Conservation (phyloP, 2,113 vertebrate genomes). For the Lates calcarifer region DNA sequence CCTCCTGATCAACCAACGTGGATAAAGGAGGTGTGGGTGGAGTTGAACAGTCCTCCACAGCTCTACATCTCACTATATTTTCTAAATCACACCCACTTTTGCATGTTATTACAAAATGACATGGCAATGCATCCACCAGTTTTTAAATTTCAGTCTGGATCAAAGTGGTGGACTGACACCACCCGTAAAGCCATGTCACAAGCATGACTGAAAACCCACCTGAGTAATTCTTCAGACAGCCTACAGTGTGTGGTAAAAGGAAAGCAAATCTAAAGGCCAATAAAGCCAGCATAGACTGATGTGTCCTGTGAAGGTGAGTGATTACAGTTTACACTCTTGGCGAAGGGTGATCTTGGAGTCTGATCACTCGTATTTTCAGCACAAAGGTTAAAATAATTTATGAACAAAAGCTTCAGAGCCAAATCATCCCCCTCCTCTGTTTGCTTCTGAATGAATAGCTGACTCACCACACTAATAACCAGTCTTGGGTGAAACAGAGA, state of each 20-base stretch:
- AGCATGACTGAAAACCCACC: background rate
- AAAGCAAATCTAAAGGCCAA: slow-evolving; percentile 1
- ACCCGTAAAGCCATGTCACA: background rate
- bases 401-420: slow-evolving; percentile 38
- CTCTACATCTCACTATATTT: background rate
- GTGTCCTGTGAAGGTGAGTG: slow-evolving; percentile 8
- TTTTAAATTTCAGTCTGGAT: background rate
- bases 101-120: background rate
- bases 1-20: background rate
- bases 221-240: background rate
- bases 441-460: slow-evolving; percentile 49
- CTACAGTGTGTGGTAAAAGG: background rate
- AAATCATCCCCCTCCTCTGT: slow-evolving; percentile 17
- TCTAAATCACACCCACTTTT: background rate
- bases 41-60: background rate
- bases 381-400: slow-evolving; percentile 42
- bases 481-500: slow-evolving; percentile 40
- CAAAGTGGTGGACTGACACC: background rate
- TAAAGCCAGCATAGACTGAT: background rate
- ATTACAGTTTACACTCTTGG: background rate
- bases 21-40: background rate
- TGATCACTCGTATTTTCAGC: slow-evolving; percentile 20
- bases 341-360: slow-evolving; percentile 25
- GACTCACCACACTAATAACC: slow-evolving; percentile 64
- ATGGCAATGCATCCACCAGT: background rate